phyloP scores from a whole-genome alignment of 2,113 vertebrate species.

The Collichthys lucidus region DNA sequence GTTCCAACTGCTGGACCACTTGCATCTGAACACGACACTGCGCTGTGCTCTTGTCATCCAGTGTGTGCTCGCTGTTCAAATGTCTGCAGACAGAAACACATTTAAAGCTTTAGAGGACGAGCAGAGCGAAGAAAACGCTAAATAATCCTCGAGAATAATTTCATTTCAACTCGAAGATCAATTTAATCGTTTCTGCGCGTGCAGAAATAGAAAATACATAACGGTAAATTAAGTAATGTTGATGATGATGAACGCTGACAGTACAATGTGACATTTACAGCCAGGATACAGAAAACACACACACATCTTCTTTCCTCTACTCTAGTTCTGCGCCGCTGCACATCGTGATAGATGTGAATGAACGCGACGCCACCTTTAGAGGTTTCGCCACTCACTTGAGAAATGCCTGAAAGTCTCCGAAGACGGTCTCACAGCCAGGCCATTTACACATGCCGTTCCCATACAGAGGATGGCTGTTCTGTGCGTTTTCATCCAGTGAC shows the following conservation, averaged over 20 bases:
- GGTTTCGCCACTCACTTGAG: constrained; percentile 89
- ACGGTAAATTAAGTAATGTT: background rate
- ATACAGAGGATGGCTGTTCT: constrained; percentile 91
- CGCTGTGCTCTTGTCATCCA: constrained; percentile 99
- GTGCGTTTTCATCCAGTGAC: constrained; percentile 87
- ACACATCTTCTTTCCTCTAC: background rate
- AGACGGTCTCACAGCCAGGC: constrained; percentile 97
- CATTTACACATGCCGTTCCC: constrained; percentile 99
- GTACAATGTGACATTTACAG: background rate
- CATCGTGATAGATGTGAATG: background rate
- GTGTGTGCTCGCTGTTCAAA: constrained; percentile 96
- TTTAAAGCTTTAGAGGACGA: background rate
- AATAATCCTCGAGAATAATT: background rate
- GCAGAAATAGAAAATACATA: background rate
- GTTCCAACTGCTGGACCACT: constrained; percentile 98
- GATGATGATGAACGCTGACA: background rate
- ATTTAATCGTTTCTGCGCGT: background rate
- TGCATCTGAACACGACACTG: constrained; percentile 99
- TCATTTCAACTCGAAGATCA: background rate
- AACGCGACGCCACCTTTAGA: background rate
- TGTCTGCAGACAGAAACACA: constrained; percentile 87
- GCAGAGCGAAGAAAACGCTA: background rate
- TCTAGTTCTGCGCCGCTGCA: background rate
- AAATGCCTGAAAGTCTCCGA: constrained; percentile 96
- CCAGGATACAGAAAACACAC: background rate